Evolutionary conservation across 2,113 vertebrate genomes (phyloP).

Genomic region (Erpornis zantholeuca): DNA sequence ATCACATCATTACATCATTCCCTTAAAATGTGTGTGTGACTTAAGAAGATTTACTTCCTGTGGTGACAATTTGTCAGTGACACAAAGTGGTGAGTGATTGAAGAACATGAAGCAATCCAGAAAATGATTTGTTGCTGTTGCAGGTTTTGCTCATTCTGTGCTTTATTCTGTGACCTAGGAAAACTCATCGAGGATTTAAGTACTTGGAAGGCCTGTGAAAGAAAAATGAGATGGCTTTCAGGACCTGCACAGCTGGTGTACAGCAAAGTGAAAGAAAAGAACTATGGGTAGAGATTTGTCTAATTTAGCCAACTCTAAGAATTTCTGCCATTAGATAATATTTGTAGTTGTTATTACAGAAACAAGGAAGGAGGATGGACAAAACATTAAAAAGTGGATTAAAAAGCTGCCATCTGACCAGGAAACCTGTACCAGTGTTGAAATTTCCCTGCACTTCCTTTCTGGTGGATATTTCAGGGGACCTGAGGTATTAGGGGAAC

Average conservation of each 20-base stretch:
- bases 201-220: not conserved
- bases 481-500: not conserved
- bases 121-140: not conserved
- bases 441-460: not conserved
- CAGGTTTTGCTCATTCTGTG: not conserved
- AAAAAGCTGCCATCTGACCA: not conserved
- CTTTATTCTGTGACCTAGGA: not conserved
- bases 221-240: not conserved
- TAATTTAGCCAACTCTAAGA: not conserved
- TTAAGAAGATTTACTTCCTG: not conserved
- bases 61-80: not conserved
- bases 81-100: not conserved
- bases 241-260: not conserved
- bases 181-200: fast-evolving
- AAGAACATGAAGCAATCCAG: not conserved
- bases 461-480: not conserved
- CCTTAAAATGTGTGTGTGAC: not conserved
- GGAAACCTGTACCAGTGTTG: not conserved
- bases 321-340: not conserved
- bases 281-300: not conserved
- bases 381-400: not conserved
- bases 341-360: not conserved
- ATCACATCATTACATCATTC: not conserved
- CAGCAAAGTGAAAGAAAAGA: not conserved
- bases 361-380: not conserved